phyloP scores from a whole-genome alignment of 1,140 invertebrate species.

The Penaeus indicus region DNA sequence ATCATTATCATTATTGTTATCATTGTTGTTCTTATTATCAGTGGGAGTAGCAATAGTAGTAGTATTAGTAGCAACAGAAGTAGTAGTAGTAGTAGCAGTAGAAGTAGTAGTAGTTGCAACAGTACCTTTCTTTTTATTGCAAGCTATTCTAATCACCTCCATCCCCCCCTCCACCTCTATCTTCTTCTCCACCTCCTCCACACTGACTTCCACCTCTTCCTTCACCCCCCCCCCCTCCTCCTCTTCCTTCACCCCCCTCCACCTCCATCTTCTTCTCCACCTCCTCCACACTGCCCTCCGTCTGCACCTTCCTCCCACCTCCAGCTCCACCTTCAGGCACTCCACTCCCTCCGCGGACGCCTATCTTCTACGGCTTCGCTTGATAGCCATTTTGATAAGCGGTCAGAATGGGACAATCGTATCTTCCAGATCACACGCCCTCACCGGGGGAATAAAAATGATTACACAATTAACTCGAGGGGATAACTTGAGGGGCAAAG shows the following conservation, averaged over 20 bases:
- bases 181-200: background rate
- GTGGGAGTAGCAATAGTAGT: no score
- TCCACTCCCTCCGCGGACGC: background rate
- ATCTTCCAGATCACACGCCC: slow-evolving; percentile 47
- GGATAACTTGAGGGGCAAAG: background rate
- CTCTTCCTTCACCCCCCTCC: background rate
- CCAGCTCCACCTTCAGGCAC: background rate
- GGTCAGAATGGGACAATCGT: slow-evolving; percentile 51
- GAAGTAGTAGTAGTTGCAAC: no score
- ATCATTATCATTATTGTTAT: no score
- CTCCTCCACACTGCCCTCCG: background rate
- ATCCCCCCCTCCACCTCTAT: background rate
- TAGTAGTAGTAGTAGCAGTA: no score
- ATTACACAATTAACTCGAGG: slow-evolving; percentile 59
- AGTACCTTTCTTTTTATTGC: background rate
- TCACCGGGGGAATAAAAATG: slow-evolving; percentile 52
- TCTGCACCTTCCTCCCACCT: background rate
- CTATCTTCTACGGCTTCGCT: slow-evolving; percentile 39
- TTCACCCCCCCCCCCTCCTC: background rate
- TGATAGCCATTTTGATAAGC: slow-evolving; percentile 48
- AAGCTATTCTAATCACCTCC: background rate
- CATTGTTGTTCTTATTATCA: no score
- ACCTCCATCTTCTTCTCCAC: background rate
- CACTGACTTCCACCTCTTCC: background rate
- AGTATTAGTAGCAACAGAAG: no score